phyloP scores from a whole-genome alignment of 2,888 invertebrate species.

The Melipona beecheii region DNA sequence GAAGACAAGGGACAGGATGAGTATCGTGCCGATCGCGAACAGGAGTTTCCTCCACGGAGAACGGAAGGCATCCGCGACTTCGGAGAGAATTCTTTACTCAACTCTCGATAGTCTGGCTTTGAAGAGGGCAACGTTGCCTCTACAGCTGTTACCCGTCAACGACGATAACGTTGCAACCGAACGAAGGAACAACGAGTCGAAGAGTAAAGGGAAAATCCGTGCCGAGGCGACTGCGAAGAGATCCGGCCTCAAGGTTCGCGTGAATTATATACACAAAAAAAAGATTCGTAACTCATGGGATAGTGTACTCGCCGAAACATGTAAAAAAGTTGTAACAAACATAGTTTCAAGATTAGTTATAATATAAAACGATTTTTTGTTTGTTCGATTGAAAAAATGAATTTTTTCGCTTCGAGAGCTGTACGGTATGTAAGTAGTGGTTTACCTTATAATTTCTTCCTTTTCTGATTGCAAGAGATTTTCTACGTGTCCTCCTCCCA shows the following conservation, averaged over 20 bases:
- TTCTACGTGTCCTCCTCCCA: too few species aligned
- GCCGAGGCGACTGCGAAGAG: not conserved
- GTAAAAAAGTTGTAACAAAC: too few species aligned
- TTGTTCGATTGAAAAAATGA: too few species aligned
- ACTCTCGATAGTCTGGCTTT: constrained; percentile 81
- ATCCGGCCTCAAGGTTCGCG: constrained; percentile 30
- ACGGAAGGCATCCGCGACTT: constrained; percentile 43
- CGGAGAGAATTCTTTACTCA: constrained; percentile 75
- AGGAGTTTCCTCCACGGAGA: constrained; percentile 75
- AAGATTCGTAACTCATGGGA: too few species aligned
- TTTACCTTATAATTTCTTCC: too few species aligned
- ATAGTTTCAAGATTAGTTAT: too few species aligned
- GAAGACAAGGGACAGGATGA: constrained; percentile 59
- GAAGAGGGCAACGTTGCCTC: constrained; percentile 76
- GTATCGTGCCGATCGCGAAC: constrained; percentile 70
- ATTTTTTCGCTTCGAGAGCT: too few species aligned
- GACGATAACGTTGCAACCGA: constrained; percentile 35
- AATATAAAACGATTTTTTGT: too few species aligned
- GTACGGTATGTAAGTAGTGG: too few species aligned
- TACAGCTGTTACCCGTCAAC: constrained; percentile 76
- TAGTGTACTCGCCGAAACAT: too few species aligned
- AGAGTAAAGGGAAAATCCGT: constrained; percentile 3
- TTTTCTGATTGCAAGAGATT: too few species aligned
- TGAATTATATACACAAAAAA: not conserved
- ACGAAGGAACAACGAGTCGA: constrained; percentile 8